These are phyloP conservation scores for Nannoperca obscura DNA, from an alignment of 2,797 vertebrate genomes.

Conservation along the genomic window DNA sequence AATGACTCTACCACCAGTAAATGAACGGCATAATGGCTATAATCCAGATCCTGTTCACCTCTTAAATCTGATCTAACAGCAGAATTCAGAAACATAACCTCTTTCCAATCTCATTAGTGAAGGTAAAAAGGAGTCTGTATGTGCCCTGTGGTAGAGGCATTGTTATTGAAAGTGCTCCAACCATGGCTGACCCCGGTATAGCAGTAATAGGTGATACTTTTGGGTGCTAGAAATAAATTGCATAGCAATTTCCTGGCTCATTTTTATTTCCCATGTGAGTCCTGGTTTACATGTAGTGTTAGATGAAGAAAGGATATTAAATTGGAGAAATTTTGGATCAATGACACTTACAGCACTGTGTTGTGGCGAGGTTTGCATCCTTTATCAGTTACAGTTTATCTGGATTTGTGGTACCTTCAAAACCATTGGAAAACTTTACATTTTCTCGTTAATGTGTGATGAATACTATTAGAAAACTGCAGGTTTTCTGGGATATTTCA, in stretches of 20 bases:
- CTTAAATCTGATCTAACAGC: neutral
- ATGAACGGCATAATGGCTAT: neutral
- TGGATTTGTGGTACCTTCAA: slow-evolving; percentile 11
- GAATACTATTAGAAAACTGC: neutral
- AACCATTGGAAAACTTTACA: neutral
- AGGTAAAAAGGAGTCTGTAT: slow-evolving; percentile 40
- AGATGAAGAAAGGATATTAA: neutral
- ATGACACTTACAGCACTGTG: neutral
- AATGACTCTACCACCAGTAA: slow-evolving; percentile 1
- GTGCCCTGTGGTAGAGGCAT: slow-evolving; percentile 23
- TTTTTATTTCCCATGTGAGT: slow-evolving; percentile 43
- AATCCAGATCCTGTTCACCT: neutral
- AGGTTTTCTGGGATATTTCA: neutral
- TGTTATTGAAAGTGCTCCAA: slow-evolving; percentile 31
- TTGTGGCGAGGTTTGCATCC: neutral
- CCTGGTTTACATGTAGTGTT: neutral
- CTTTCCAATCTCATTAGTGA: slow-evolving; percentile 25
- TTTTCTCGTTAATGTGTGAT: neutral
- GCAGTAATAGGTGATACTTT: slow-evolving; percentile 37
- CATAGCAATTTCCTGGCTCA: slow-evolving; percentile 12
- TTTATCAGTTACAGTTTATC: slow-evolving; percentile 7
- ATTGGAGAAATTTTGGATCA: slow-evolving; percentile 20
- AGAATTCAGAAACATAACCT: slow-evolving; percentile 12
- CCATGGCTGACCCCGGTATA: slow-evolving; percentile 26
- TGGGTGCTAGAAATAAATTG: slow-evolving; percentile 39